Conservation (phyloP, 2,888 invertebrate genomes). For the Agrochola litura region DNA sequence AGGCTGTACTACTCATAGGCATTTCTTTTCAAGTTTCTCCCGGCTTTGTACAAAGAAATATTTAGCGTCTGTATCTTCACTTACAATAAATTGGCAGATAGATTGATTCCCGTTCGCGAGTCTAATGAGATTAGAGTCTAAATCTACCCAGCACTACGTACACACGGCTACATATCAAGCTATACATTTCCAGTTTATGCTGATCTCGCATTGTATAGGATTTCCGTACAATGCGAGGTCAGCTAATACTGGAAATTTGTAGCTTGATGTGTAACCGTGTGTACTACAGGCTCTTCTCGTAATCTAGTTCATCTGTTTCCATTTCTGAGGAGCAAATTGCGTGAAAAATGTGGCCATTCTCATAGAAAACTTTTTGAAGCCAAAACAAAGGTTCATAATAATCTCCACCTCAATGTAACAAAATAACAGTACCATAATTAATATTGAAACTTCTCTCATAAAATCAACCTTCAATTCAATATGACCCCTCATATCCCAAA, state of each 20-base stretch:
- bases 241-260: no score
- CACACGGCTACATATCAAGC: no score
- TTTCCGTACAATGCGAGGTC: no score
- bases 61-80: not conserved
- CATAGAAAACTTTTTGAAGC: not conserved
- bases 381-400: not conserved
- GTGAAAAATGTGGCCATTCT: not conserved
- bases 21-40: not conserved
- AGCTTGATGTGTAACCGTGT: no score
- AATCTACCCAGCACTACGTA: not conserved
- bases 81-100: slow-evolving; percentile 32
- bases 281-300: not conserved
- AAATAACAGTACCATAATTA: not conserved
- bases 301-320: not conserved
- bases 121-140: slow-evolving; percentile 38
- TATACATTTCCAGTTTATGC: no score
- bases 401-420: not conserved
- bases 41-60: not conserved
- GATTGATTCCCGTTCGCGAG: slow-evolving; percentile 32
- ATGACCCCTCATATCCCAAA: not conserved
- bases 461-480: not conserved
- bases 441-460: not conserved
- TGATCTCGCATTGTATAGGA: no score
- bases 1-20: no score
- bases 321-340: not conserved